Evolutionary conservation across 2,797 vertebrate genomes (phyloP).

Genomic region (Acanthurus tractus): DNA sequence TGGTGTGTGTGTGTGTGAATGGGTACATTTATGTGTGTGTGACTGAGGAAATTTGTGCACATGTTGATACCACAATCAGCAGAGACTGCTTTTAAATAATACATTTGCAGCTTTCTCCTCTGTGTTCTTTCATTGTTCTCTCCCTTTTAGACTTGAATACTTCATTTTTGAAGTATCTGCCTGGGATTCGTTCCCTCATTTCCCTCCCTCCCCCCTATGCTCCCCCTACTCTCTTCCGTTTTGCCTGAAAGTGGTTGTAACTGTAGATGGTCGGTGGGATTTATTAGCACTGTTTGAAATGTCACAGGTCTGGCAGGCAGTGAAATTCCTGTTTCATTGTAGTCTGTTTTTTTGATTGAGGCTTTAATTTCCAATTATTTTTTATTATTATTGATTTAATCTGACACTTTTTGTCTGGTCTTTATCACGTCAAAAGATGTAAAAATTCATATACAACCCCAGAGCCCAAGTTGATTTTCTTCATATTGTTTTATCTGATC

Average conservation of each 20-base stretch:
- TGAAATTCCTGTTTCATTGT: not conserved
- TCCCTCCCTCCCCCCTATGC: not conserved
- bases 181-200: slow-evolving; percentile 16
- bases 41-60: slow-evolving; percentile 26
- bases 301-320: not conserved
- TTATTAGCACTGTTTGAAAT: slow-evolving; percentile 33
- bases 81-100: slow-evolving; percentile 79
- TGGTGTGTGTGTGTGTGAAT: slow-evolving; percentile 43
- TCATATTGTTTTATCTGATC: not conserved
- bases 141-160: slow-evolving; percentile 37
- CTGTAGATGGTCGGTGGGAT: slow-evolving; percentile 36
- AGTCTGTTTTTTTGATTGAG: slow-evolving; percentile 12
- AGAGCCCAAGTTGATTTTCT: not conserved
- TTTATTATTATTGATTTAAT: not conserved
- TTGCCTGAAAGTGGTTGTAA: slow-evolving; percentile 40
- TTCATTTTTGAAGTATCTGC: slow-evolving; percentile 32
- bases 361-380: not conserved
- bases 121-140: slow-evolving; percentile 35
- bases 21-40: slow-evolving; percentile 30
- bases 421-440: not conserved
- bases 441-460: not conserved
- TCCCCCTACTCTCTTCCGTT: slow-evolving; percentile 19
- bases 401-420: not conserved
- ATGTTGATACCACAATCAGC: slow-evolving; percentile 67
- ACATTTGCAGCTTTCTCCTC: slow-evolving; percentile 64